phyloP scores from a whole-genome alignment of 2,888 invertebrate genomes.

The Ligdia adustata region DNA sequence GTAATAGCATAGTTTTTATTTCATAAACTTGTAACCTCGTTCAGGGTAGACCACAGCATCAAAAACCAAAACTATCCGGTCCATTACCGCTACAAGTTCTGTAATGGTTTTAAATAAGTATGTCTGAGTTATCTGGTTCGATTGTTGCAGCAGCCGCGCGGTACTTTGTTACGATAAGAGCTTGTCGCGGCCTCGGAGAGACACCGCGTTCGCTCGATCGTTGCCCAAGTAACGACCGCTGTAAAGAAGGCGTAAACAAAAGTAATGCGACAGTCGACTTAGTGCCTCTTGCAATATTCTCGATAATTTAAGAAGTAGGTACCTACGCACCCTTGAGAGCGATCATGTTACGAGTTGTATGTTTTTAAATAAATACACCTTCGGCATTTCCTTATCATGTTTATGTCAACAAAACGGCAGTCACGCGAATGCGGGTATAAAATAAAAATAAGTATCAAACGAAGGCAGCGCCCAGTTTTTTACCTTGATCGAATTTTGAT shows the following conservation, averaged over 20 bases:
- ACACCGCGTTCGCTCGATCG: conserved; percentile 37
- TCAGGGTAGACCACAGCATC: no score
- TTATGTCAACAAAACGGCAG: conserved; percentile 36
- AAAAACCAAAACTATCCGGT: no score
- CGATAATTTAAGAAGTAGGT: conserved; percentile 52
- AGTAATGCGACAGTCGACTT: conserved; percentile 45
- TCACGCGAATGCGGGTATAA: conserved; percentile 24
- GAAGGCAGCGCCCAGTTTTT: conserved; percentile 11
- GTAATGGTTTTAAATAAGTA: no score
- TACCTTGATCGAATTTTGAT: conserved; percentile 5
- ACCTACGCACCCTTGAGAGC: conserved; percentile 46
- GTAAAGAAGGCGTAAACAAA: conserved; percentile 45
- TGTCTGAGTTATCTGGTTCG: not conserved
- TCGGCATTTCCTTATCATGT: conserved; percentile 56
- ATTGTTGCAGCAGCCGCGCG: conserved; percentile 11
- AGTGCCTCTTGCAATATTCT: conserved; percentile 47
- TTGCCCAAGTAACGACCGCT: conserved; percentile 47
- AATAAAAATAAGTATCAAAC: conserved; percentile 32
- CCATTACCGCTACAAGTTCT: no score
- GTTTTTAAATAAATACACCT: conserved; percentile 41
- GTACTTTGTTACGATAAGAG: conserved; percentile 42
- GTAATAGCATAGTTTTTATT: no score
- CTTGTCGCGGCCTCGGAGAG: conserved; percentile 35
- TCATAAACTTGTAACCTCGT: no score
- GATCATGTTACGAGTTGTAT: conserved; percentile 54